A percentile compares a stretch with the other conserved stretches of the same genome.
Conservation (phyloP, 1,140 invertebrate species). For the Polypedilum vanderplanki region DNA sequence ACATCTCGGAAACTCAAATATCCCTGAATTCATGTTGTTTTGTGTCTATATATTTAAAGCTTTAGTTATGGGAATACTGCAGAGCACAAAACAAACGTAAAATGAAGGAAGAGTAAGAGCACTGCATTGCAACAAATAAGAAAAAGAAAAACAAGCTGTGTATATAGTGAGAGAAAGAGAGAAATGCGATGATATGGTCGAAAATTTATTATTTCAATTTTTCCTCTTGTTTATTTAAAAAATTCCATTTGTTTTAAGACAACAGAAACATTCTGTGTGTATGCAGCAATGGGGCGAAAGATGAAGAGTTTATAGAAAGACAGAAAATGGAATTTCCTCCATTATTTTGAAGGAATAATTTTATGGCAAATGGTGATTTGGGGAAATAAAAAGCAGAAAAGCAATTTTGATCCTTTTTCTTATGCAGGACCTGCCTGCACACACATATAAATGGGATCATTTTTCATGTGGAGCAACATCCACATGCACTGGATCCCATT, state of each 20-base stretch:
- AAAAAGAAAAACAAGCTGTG: too few species aligned
- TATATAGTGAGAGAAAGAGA: not conserved
- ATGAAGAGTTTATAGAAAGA: too few species aligned
- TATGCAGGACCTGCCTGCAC: not conserved
- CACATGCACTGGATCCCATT: not conserved
- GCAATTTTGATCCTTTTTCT: slow-evolving; percentile 4
- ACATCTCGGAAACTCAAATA: too few species aligned
- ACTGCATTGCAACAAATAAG: not conserved
- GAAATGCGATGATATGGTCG: not conserved
- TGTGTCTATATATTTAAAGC: not conserved
- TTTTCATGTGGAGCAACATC: not conserved
- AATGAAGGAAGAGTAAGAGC: not conserved
- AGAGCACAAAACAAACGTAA: not conserved
- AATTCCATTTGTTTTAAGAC: too few species aligned
- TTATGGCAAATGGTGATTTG: not conserved
- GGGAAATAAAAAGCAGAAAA: not conserved
- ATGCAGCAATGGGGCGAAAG: too few species aligned
- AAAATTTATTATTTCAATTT: slow-evolving; percentile 1
- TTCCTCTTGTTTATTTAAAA: not conserved
- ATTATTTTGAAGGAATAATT: not conserved
- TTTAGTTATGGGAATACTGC: not conserved
- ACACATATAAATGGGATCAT: not conserved
- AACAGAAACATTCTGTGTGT: too few species aligned
- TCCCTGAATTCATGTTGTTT: too few species aligned
- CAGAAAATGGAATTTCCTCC: not conserved